Evolutionary conservation across 1,140 invertebrate species (phyloP).

Genomic region (Ephestia elutella): DNA sequence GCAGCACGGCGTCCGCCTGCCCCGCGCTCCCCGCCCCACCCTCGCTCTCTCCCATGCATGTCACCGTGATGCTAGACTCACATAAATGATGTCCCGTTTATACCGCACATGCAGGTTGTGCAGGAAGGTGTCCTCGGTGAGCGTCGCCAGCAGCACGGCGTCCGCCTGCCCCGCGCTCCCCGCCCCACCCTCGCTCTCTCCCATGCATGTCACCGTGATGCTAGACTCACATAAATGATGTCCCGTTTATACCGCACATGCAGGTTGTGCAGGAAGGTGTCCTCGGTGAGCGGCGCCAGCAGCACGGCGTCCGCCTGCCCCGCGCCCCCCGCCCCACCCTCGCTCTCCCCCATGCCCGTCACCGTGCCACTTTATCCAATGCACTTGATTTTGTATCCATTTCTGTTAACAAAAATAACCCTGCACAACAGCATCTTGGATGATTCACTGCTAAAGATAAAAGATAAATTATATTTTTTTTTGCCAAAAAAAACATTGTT

Average conservation of each 20-base stretch:
- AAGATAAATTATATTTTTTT: too few species aligned
- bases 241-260: slow-evolving; percentile 85
- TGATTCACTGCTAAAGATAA: too few species aligned
- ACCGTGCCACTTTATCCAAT: slow-evolving; percentile 24
- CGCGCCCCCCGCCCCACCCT: slow-evolving; percentile 39
- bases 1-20: slow-evolving; percentile 83
- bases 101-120: slow-evolving; percentile 84
- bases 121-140: slow-evolving; percentile 84
- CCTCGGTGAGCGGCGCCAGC: slow-evolving; percentile 84
- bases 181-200: slow-evolving; percentile 21
- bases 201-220: slow-evolving; percentile 40
- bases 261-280: slow-evolving; percentile 84
- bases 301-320: slow-evolving; percentile 85
- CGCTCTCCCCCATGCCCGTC: slow-evolving; percentile 30
- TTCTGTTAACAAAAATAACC: neutral
- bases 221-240: slow-evolving; percentile 86
- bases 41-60: slow-evolving; percentile 25
- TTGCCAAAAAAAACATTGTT: too few species aligned
- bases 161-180: slow-evolving; percentile 80
- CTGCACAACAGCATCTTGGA: too few species aligned
- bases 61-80: too few species aligned
- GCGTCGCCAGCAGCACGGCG: slow-evolving; percentile 82
- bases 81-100: slow-evolving; percentile 85
- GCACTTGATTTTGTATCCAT: neutral
- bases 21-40: slow-evolving; percentile 70